Evolutionary conservation across 2,797 vertebrate species (phyloP).

Genomic region (Leptatherina wallacei): DNA sequence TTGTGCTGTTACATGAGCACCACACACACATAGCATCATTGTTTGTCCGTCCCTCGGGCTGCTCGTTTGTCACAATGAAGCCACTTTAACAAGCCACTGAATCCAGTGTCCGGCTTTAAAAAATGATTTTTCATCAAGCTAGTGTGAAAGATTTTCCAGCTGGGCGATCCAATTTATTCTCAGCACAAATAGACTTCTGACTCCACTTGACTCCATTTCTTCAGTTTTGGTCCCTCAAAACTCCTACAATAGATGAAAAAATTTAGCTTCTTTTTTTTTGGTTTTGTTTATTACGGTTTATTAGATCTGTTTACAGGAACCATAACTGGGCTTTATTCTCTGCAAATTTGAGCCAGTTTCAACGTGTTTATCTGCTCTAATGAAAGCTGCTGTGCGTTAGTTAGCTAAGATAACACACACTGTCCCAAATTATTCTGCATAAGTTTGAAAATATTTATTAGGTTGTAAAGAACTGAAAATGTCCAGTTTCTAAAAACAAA

Average conservation of each 20-base stretch:
- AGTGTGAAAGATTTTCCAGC: not conserved
- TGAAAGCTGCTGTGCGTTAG: too few species aligned
- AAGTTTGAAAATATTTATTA: not conserved
- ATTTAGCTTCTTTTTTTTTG: not conserved
- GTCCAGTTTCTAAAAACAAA: not conserved
- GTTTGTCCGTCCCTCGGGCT: slow-evolving; percentile 31
- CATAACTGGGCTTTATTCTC: not conserved
- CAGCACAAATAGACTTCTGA: not conserved
- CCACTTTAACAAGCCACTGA: not conserved
- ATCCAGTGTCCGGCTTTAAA: not conserved
- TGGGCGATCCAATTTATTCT: not conserved
- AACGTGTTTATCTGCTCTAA: too few species aligned
- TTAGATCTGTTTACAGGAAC: not conserved
- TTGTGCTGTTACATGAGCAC: slow-evolving; percentile 55
- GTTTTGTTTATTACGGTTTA: not conserved
- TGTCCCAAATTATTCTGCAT: not conserved
- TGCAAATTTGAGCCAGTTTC: too few species aligned
- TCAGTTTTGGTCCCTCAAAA: not conserved
- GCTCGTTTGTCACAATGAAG: slow-evolving; percentile 5
- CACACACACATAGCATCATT: slow-evolving; percentile 12
- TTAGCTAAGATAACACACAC: not conserved
- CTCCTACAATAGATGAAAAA: not conserved
- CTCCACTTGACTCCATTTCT: not conserved
- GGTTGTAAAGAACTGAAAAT: too few species aligned
- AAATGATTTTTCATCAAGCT: not conserved